Evolutionary conservation across 1,140 invertebrate species (phyloP).

Genomic region (Drosophila seguyi): DNA sequence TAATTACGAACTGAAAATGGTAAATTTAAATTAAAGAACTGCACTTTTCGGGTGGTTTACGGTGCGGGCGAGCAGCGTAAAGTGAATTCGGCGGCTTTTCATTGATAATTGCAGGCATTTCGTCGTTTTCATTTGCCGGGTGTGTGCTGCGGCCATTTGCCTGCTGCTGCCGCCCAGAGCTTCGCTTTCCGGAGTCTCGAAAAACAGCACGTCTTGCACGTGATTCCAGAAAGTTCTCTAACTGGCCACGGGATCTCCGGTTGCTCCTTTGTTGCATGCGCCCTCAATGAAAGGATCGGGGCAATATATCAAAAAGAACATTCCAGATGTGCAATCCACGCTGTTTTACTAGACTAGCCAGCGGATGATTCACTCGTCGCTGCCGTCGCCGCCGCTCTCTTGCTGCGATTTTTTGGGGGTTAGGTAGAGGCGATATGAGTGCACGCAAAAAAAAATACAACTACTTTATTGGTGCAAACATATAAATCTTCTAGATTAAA

Average conservation of each 20-base stretch:
- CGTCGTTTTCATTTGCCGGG: conserved; percentile 73
- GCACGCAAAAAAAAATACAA: conserved; percentile 20
- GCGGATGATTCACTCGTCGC: conserved; percentile 41
- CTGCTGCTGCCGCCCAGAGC: conserved; percentile 18
- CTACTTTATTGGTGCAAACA: background rate
- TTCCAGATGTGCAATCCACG: conserved; percentile 49
- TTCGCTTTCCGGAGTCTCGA: conserved; percentile 1
- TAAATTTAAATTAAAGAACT: conserved; percentile 46
- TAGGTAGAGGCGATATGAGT: conserved; percentile 40
- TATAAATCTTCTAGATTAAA: conserved; percentile 4
- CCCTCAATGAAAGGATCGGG: background rate
- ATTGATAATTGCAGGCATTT: conserved; percentile 60
- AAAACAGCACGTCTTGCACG: conserved; percentile 8
- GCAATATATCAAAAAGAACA: background rate
- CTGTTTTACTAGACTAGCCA: conserved; percentile 9
- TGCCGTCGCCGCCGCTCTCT: conserved; percentile 21
- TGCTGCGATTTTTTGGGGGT: conserved; percentile 41
- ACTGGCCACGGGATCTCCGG: background rate
- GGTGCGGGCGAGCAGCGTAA: conserved; percentile 10
- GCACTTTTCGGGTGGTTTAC: conserved; percentile 49
- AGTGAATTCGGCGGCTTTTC: conserved; percentile 46
- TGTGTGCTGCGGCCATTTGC: conserved; percentile 59
- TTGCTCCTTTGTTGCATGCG: background rate
- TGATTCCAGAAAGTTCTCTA: conserved; percentile 45
- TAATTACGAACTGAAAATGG: conserved; percentile 74